Percentiles rank a stretch among this genome's conserved stretches.
phyloP scores from a whole-genome alignment of 2,888 invertebrate genomes.

The Thysanoteuthis rhombus region DNA sequence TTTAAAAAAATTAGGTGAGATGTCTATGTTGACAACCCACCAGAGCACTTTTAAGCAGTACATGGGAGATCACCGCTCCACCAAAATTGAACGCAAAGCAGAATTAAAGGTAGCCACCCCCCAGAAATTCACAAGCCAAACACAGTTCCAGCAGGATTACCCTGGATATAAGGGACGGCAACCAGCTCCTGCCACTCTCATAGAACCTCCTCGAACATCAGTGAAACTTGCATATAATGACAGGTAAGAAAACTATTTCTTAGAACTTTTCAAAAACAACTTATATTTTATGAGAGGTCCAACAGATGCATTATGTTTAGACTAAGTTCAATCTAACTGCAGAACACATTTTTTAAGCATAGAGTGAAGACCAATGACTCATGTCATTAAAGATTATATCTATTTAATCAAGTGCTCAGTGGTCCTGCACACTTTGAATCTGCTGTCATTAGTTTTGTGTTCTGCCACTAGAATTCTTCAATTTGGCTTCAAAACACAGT shows the following conservation, averaged over 20 bases:
- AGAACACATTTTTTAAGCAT: no score
- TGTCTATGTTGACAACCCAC: constrained; percentile 56
- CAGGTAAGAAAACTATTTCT: constrained; percentile 47
- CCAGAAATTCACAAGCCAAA: constrained; percentile 52
- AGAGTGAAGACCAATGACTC: no score
- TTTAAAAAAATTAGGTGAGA: constrained; percentile 49
- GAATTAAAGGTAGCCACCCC: constrained; percentile 38
- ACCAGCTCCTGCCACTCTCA: constrained; percentile 51
- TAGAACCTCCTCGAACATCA: constrained; percentile 58
- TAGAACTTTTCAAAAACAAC: not conserved
- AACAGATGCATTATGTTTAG: no score
- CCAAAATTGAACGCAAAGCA: constrained; percentile 46
- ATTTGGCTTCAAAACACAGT: no score
- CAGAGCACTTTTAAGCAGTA: constrained; percentile 53
- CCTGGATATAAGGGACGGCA: constrained; percentile 49
- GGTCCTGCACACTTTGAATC: no score
- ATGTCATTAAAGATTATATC: no score
- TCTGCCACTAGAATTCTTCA: no score
- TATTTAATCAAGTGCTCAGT: no score
- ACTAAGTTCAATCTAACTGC: no score
- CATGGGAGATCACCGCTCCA: constrained; percentile 51
- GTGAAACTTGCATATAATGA: constrained; percentile 62
- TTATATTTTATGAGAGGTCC: no score
- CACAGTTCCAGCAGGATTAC: constrained; percentile 57
- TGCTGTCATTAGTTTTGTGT: no score